A percentile compares a stretch with the other conserved stretches of the same genome.
phyloP scores from a whole-genome alignment of 2,888 invertebrate species.

The Sceliomorpha sp. region DNA sequence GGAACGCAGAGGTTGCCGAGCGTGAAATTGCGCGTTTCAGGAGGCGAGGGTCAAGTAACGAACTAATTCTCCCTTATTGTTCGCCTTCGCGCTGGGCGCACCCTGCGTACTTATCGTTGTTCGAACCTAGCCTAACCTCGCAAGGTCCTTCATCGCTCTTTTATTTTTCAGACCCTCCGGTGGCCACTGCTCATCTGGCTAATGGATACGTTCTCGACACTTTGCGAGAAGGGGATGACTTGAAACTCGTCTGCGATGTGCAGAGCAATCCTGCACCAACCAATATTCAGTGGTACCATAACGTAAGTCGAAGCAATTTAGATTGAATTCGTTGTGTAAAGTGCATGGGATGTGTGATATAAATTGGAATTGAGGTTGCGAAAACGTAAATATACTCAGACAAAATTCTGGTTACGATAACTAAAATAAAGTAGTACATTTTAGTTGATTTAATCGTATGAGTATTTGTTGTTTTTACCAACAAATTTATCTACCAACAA shows the following conservation, averaged over 20 bases:
- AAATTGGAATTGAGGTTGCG: too few species aligned
- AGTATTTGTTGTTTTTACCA: too few species aligned
- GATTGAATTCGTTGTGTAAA: too few species aligned
- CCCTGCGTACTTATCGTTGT: too few species aligned
- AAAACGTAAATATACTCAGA: too few species aligned
- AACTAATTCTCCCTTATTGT: constrained; percentile 40
- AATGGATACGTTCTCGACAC: constrained; percentile 84
- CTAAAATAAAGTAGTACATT: too few species aligned
- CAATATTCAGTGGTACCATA: constrained; percentile 89
- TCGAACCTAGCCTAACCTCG: too few species aligned
- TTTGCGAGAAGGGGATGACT: constrained; percentile 88
- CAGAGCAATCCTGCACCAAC: constrained; percentile 88
- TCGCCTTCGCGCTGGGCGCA: constrained; percentile 17
- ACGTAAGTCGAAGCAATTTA: constrained; percentile 84
- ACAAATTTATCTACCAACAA: too few species aligned
- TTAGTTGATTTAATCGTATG: too few species aligned
- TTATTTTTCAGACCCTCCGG: constrained; percentile 87
- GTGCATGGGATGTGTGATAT: too few species aligned
- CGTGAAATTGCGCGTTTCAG: constrained; percentile 32
- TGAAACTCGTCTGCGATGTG: constrained; percentile 89
- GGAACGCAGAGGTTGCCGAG: constrained; percentile 25
- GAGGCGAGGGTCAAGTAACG: constrained; percentile 22
- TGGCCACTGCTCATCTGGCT: constrained; percentile 86
- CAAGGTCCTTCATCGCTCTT: too few species aligned
- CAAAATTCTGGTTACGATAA: too few species aligned